phyloP scores from a whole-genome alignment of 2,888 invertebrate genomes.

The Drosophila merina region DNA sequence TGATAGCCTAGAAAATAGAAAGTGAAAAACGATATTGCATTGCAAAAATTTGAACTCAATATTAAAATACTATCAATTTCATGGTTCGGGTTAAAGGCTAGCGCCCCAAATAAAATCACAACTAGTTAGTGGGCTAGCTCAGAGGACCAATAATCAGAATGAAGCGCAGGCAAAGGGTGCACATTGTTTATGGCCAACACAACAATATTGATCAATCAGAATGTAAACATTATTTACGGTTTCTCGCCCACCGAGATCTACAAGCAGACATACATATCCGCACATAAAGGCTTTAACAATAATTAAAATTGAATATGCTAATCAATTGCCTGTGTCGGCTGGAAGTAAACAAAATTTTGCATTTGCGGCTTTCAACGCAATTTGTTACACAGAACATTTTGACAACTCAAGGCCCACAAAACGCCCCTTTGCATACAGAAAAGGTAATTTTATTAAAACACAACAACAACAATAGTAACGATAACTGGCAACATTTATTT shows the following conservation, averaged over 20 bases:
- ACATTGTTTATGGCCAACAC: constrained; percentile 27
- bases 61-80: not conserved
- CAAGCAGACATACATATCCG: constrained; percentile 10
- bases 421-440: constrained; percentile 18
- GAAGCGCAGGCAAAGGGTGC: constrained; percentile 13
- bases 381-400: constrained; percentile 42
- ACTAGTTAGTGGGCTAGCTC: no score
- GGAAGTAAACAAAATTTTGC: constrained; percentile 44
- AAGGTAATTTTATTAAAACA: constrained; percentile 55
- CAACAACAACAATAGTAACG: constrained; percentile 35
- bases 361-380: constrained; percentile 55
- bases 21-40: not conserved
- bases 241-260: constrained; percentile 24
- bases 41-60: not conserved
- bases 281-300: constrained; percentile 51
- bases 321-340: constrained; percentile 56
- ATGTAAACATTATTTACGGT: constrained; percentile 54
- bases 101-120: no score
- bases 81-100: not conserved
- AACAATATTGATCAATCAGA: constrained; percentile 49
- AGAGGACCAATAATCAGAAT: constrained; percentile 20
- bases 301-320: constrained; percentile 60
- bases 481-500: constrained; percentile 48
- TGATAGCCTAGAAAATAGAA: constrained; percentile 3
- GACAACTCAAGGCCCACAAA: constrained; percentile 26